phyloP scores from a whole-genome alignment of 1,140 invertebrate species.

The Platyscapa corneri region DNA sequence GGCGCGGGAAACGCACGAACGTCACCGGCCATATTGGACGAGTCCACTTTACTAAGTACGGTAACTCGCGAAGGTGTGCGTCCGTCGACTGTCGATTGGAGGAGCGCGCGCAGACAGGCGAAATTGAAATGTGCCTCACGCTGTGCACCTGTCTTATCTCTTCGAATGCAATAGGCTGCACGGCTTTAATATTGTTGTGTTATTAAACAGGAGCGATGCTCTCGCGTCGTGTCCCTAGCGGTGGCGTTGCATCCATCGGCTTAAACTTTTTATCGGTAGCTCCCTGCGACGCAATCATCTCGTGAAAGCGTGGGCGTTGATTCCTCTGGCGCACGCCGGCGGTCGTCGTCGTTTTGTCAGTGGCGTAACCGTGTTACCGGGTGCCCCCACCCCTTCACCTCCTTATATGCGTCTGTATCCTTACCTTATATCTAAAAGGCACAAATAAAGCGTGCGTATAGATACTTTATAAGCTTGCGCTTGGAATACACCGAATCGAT shows the following conservation, averaged over 20 bases:
- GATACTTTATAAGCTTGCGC: background rate
- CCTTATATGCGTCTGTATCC: background rate
- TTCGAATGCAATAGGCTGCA: background rate
- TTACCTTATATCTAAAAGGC: background rate
- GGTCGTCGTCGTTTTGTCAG: constrained; percentile 39
- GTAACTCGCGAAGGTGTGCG: background rate
- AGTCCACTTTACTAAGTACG: constrained; percentile 47
- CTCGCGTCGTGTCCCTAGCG: background rate
- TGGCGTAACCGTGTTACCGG: constrained; percentile 39
- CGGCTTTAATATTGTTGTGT: background rate
- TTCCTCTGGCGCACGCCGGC: constrained; percentile 30
- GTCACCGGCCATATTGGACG: constrained; percentile 50
- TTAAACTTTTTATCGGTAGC: background rate
- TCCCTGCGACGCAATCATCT: background rate
- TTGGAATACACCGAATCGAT: background rate
- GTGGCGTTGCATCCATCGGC: no score
- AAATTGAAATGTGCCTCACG: background rate
- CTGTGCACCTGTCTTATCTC: background rate
- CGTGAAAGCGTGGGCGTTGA: constrained; percentile 54
- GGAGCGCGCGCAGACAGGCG: background rate
- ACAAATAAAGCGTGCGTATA: background rate
- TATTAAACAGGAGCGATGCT: no score
- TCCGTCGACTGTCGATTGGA: background rate
- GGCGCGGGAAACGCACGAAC: constrained; percentile 30
- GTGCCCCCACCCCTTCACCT: constrained; percentile 30